Conservation (phyloP, 1,140 invertebrate genomes). For the Leptinotarsa defecta region DNA sequence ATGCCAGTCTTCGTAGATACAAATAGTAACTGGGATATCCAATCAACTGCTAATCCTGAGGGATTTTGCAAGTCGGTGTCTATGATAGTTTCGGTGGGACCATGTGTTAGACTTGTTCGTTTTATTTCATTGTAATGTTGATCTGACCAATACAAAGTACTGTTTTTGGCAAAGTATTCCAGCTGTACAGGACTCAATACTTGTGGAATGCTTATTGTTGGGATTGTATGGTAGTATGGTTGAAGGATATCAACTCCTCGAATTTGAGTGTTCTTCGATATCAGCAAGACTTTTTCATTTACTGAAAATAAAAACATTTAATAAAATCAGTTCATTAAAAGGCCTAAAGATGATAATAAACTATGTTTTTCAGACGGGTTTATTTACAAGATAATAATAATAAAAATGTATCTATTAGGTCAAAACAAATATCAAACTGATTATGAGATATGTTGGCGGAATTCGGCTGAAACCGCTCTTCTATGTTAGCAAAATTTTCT, state of each 20-base stretch:
- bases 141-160: conserved; percentile 81
- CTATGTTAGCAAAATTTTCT: too few species aligned
- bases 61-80: conserved; percentile 71
- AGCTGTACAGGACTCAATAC: conserved; percentile 69
- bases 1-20: conserved; percentile 67
- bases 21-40: conserved; percentile 77
- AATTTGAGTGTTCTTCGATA: conserved; percentile 76
- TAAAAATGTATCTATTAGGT: too few species aligned
- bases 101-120: conserved; percentile 68
- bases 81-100: conserved; percentile 71
- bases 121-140: conserved; percentile 75
- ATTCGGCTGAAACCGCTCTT: too few species aligned
- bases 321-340: too few species aligned
- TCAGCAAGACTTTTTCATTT: conserved; percentile 77
- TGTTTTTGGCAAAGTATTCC: conserved; percentile 69
- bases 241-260: conserved; percentile 79
- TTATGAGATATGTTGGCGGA: too few species aligned
- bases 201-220: conserved; percentile 72
- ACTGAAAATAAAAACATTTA: conserved; percentile 57
- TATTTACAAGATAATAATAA: too few species aligned
- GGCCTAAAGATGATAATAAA: too few species aligned
- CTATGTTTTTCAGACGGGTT: too few species aligned
- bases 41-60: conserved; percentile 71
- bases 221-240: conserved; percentile 77
- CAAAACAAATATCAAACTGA: too few species aligned